Evolutionary conservation across 2,113 vertebrate genomes (phyloP).

Genomic region (Thomomys bottae): DNA sequence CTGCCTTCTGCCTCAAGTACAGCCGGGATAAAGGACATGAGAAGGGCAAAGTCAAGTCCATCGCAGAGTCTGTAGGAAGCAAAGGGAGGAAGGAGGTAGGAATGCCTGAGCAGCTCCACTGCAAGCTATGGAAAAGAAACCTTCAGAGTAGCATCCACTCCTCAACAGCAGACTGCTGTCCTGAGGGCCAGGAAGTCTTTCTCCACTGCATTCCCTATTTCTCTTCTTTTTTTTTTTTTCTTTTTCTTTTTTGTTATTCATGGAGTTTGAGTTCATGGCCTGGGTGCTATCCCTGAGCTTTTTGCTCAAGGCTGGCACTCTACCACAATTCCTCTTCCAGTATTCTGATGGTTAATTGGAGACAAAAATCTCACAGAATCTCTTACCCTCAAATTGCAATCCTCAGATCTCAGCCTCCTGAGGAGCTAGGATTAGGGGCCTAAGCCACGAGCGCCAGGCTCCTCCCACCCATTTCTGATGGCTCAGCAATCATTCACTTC

Average conservation of each 20-base stretch:
- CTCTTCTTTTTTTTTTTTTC: too few relatives aligned
- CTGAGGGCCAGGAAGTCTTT: background rate
- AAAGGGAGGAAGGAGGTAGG: background rate
- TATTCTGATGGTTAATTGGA: too few relatives aligned
- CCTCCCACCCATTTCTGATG: background rate
- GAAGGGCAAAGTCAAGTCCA: slow-evolving; percentile 42
- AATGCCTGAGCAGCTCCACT: background rate
- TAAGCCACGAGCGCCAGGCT: too few relatives aligned
- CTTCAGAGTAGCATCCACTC: background rate
- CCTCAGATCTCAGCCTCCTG: too few relatives aligned
- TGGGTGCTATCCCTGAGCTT: too few relatives aligned
- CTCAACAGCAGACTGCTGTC: background rate
- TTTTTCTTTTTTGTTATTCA: too few relatives aligned
- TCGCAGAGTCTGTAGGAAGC: background rate
- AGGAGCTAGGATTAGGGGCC: too few relatives aligned
- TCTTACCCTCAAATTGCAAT: too few relatives aligned
- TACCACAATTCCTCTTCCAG: too few relatives aligned
- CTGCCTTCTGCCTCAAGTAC: background rate
- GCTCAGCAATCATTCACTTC: background rate
- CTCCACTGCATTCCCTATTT: background rate
- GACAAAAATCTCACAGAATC: too few relatives aligned
- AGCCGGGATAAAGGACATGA: background rate
- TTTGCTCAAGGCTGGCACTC: too few relatives aligned
- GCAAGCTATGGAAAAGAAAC: slow-evolving; percentile 38
- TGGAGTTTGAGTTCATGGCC: too few relatives aligned